These are phyloP conservation scores for Heliopora coerulea DNA, from an alignment of 92 coral and sea anemone species.

Conservation along the genomic window DNA sequence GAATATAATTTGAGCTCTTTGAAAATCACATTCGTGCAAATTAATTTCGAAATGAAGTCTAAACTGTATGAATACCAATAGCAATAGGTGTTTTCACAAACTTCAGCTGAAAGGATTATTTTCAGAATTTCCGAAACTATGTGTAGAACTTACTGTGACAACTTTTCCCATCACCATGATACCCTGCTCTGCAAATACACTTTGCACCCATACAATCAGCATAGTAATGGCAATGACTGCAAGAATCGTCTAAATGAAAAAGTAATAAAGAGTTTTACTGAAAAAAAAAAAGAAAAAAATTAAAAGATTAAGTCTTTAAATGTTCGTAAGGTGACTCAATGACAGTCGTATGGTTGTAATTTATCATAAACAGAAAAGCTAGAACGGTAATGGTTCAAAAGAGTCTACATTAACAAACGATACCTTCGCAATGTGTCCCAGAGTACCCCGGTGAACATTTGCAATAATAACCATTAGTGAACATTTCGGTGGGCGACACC, in stretches of 20 bases:
- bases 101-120: no score
- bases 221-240: constrained; percentile 77
- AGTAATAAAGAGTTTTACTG: background rate
- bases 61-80: no score
- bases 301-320: background rate
- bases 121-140: no score
- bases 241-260: constrained; percentile 71
- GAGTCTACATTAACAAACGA: background rate
- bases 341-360: no score
- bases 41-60: no score
- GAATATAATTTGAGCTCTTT: no score
- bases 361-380: no score
- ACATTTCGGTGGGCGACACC: constrained; percentile 39
- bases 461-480: constrained; percentile 55
- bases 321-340: no score
- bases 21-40: no score
- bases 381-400: no score
- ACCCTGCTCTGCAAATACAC: constrained; percentile 85
- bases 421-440: constrained; percentile 87
- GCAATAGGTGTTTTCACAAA: no score
- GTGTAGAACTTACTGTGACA: constrained; percentile 91
- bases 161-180: constrained; percentile 95
- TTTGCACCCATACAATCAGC: constrained; percentile 87
- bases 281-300: no score
- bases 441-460: constrained; percentile 79